Evolutionary conservation across 2,888 invertebrate species (phyloP), one percentile per base, ranked within the genome.

Genomic region (Agrotis segetum): DNA sequence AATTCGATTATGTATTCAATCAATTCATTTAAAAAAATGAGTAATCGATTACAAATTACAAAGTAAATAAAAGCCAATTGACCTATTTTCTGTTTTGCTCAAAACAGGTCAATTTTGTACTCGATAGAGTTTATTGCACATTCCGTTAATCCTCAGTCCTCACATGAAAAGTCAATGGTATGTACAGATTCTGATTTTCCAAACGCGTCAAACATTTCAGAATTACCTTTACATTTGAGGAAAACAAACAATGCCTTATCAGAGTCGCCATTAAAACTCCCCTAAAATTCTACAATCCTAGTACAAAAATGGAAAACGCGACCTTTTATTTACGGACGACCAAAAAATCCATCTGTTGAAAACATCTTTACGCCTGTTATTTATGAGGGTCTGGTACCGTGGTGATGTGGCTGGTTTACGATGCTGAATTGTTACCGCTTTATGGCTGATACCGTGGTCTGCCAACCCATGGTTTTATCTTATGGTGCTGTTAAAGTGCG

Each of bases 361-460:
- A 88, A 84, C 83, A 85, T 86, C 86, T 88, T 87, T 87, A 88
- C 87, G 82, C 84, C 63, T 82, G 81, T 85, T 87, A 87, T 91
- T 90, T 89, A 90, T 84, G 86, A 63, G 65, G 70, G 74, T 62
- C 74, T 79, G 81, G 77, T 80, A 77, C 71, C 50, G 67, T 53
- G 69, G 75, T 85, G 83, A 84, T 86, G 86, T 85, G 88, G 87
- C 79, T 83, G 79, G 79, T 92, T 92, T 92, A 92, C 88, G 91
- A 88, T 85, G 85, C 84, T 88, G 87, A 89, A 88, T 89, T 89
- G 89, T 89, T 88, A 85, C 81, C 76, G 82, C 83, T 83, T 92
- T 91, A 82, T 77, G 65, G 75, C 80, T 75, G 82, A 82, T 83
- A 84, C 83, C 75, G 83, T 69, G 81, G 74, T 71, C 75, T 78